Base-by-base conservation (phyloP, 2,797 vertebrate genomes). In the Notamacropus eugenii region DNA sequence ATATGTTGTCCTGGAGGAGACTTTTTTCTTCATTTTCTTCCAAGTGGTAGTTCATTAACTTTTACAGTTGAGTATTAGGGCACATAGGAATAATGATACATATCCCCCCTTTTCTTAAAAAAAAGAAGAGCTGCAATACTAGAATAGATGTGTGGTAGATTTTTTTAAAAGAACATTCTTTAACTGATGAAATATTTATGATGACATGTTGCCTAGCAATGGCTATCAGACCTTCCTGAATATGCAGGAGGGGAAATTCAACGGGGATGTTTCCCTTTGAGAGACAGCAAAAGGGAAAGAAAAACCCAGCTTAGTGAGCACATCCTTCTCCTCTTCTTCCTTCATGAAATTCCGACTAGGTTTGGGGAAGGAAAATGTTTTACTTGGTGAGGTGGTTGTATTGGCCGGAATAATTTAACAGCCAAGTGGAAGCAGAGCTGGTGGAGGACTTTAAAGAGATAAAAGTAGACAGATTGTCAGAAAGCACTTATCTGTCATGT, bases 131-230 rank as follows among this genome's bases (percentile, higher is more conserved):
- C 55, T 58, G 92, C 93, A 97, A 54, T 27, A 34, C 54, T 46
- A 91, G 94, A 96, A 93, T 28, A 97, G 97, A 97, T n/a, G 50
- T 94, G 95, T 62, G 90, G 55, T 92, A 54, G 93, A 91, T 96
- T 91, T 91, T 91, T 54, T 50, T 97, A 97, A 94, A 95, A 95
- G 96, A 97, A 90, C 24, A 16, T 96, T 97, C 94, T 92, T 98
- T 95, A 95, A 90, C 95, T 0, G 0, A 98, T 98, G 98, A 98
- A 98, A 98, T 98, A 98, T 99, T 98, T 98, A 98, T 98, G 97
- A 97, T 97, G 97, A 98, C 95, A 97, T 13, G 98, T 99, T 99
- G 98, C 98, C 96, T 99, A 99, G 98, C 98, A 98, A 99, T 98
- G 97, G 97, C 56, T 97, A 98, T 98, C 96, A 95, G 97, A 94